phyloP scores from a whole-genome alignment of 1,140 invertebrate genomes.

The Leptinotarsa defecta region DNA sequence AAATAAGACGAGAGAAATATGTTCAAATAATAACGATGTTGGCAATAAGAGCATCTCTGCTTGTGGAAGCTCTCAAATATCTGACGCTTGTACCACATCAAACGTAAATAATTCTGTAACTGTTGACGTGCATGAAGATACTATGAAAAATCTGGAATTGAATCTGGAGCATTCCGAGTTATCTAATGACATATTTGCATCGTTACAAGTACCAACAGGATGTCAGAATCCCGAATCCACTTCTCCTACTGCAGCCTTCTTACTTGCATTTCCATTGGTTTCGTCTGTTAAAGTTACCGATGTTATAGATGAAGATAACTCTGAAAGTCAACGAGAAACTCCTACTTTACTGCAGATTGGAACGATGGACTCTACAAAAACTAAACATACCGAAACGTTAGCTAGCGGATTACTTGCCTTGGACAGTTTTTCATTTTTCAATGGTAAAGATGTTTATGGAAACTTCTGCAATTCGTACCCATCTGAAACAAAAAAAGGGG shows the following conservation, averaged over 20 bases:
- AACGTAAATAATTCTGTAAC: background rate
- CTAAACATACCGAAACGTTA: conserved; percentile 48
- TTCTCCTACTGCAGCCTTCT: conserved; percentile 77
- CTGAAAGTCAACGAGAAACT: conserved; percentile 60
- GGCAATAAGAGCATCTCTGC: background rate
- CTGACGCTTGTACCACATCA: background rate
- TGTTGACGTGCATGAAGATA: background rate
- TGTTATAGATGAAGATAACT: conserved; percentile 62
- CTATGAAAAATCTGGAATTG: conserved; percentile 40
- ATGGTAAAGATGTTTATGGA: conserved; percentile 40
- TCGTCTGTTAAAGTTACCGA: conserved; percentile 64
- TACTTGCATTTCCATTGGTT: conserved; percentile 76
- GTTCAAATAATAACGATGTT: background rate
- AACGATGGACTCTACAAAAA: conserved; percentile 62
- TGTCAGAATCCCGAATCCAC: conserved; percentile 69
- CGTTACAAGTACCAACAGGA: conserved; percentile 65
- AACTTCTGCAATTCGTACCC: conserved; percentile 42
- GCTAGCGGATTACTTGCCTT: conserved; percentile 50
- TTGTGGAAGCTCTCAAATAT: background rate
- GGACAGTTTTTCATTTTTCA: conserved; percentile 53
- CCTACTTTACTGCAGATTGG: conserved; percentile 68
- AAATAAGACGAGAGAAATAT: background rate
- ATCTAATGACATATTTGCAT: conserved; percentile 74
- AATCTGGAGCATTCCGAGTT: conserved; percentile 65
- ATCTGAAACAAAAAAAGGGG: background rate